Percentiles rank a stretch among this genome's conserved stretches.
phyloP scores from a whole-genome alignment of 2,797 vertebrate genomes.

The Arvicola amphibius region DNA sequence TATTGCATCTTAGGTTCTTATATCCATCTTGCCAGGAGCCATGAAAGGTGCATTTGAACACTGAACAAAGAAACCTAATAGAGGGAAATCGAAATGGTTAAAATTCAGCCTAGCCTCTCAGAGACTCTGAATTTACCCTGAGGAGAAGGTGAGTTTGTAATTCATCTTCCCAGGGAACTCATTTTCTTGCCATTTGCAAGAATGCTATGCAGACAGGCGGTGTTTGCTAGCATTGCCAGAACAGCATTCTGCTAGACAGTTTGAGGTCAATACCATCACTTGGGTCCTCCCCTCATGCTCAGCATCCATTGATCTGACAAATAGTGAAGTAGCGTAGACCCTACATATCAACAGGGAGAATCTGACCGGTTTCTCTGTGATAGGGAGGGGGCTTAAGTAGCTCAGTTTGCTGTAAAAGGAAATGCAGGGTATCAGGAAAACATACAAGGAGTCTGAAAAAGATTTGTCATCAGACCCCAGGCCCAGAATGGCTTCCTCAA shows the following conservation, averaged over 20 bases:
- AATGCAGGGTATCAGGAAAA: conserved; percentile 24
- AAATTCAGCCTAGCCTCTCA: not conserved
- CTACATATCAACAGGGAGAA: not conserved
- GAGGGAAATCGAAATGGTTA: not conserved
- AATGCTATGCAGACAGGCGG: not conserved
- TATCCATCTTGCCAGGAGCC: not conserved
- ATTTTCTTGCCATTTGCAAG: conserved; percentile 19
- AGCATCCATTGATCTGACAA: conserved; percentile 51
- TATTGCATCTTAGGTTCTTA: not conserved
- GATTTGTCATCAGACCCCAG: conserved; percentile 7
- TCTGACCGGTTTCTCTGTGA: conserved; percentile 25
- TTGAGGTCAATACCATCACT: conserved; percentile 25
- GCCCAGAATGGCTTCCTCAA: not conserved
- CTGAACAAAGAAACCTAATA: not conserved
- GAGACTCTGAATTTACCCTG: not conserved
- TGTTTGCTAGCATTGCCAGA: not conserved
- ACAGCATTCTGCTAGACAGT: conserved; percentile 36
- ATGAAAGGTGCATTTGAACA: not conserved
- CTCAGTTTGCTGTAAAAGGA: not conserved
- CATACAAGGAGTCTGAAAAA: not conserved
- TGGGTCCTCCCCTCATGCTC: not conserved
- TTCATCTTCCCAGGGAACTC: conserved; percentile 14
- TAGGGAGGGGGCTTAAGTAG: not conserved
- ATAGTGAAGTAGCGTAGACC: not conserved
- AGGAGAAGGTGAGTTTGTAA: not conserved